Conservation (phyloP, 2,797 vertebrate genomes). For the Danio aesculapii region DNA sequence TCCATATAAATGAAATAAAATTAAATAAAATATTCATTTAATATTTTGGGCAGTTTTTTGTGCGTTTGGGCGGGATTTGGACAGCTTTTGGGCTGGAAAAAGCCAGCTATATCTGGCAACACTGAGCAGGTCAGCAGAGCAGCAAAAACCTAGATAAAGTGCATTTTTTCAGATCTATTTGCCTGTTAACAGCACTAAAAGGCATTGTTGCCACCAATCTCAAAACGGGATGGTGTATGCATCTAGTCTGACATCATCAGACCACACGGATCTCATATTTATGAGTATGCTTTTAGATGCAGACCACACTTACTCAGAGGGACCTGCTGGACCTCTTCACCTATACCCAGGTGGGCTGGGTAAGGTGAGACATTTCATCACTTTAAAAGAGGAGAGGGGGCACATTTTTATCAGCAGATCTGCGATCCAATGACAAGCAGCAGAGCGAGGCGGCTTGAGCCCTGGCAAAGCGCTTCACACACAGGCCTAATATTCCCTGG, state of each 20-base stretch:
- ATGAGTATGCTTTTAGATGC: slow-evolving; percentile 28
- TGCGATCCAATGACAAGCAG: slow-evolving; percentile 69
- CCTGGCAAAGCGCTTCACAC: slow-evolving; percentile 54
- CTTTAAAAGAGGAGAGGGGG: slow-evolving; percentile 44
- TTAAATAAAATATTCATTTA: too few relatives aligned
- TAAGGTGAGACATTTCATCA: slow-evolving; percentile 65
- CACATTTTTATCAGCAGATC: slow-evolving; percentile 62
- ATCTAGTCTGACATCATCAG: slow-evolving; percentile 44
- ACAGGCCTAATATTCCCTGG: slow-evolving; percentile 69
- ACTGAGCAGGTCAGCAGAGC: too few relatives aligned
- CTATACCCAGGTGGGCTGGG: slow-evolving; percentile 64
- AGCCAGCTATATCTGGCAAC: too few relatives aligned
- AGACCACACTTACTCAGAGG: slow-evolving; percentile 15
- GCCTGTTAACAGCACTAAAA: background rate
- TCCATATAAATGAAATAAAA: too few relatives aligned
- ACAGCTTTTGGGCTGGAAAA: too few relatives aligned
- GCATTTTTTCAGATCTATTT: background rate
- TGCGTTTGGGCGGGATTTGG: too few relatives aligned
- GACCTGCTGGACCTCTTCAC: slow-evolving; percentile 48
- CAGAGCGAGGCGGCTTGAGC: slow-evolving; percentile 66
- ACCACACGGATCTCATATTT: slow-evolving; percentile 67
- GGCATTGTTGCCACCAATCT: background rate
- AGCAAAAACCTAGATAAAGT: background rate
- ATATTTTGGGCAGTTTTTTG: too few relatives aligned
- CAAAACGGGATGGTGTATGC: background rate